These are phyloP conservation scores for Myotis yumanensis DNA, from an alignment of 2,113 vertebrate species.

Conservation along the genomic window DNA sequence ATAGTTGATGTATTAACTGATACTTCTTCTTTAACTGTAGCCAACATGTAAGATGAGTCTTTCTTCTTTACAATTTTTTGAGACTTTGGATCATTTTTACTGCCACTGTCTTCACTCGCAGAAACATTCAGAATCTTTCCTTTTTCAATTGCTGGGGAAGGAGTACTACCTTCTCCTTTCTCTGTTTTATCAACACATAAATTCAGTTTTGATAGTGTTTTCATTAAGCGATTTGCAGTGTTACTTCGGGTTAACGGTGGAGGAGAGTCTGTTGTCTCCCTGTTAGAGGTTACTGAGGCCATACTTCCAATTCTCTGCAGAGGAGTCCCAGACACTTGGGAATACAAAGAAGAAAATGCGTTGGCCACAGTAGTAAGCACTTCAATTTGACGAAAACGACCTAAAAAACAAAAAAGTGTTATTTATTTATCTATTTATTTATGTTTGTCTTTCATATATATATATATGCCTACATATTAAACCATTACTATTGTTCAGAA, in stretches of 20 bases:
- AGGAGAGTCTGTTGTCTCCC: conserved; percentile 80
- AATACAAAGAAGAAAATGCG: conserved; percentile 96
- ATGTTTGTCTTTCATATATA: neutral
- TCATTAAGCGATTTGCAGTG: conserved; percentile 91
- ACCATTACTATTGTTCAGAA: neutral
- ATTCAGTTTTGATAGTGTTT: conserved; percentile 90
- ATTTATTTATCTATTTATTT: neutral
- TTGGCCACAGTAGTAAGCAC: conserved; percentile 98
- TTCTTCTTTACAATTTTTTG: conserved; percentile 91
- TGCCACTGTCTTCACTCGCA: conserved; percentile 78
- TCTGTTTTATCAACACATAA: conserved; percentile 80
- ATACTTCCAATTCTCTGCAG: conserved; percentile 90
- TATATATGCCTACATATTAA: neutral
- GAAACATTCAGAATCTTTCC: conserved; percentile 64
- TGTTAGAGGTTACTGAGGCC: conserved; percentile 83
- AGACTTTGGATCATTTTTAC: conserved; percentile 79
- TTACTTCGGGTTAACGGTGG: conserved; percentile 87
- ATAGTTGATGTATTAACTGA: conserved; percentile 57
- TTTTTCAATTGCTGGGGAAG: conserved; percentile 74
- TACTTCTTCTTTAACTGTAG: conserved; percentile 92
- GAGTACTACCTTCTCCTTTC: conserved; percentile 63
- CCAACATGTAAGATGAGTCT: conserved; percentile 82
- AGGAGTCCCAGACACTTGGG: conserved; percentile 95
- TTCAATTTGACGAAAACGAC: conserved; percentile 98
- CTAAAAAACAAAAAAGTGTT: conserved; percentile 79